These are phyloP conservation scores for Sycophila sp. DNA, from an alignment of 1,140 invertebrate species.

Conservation along the genomic window DNA sequence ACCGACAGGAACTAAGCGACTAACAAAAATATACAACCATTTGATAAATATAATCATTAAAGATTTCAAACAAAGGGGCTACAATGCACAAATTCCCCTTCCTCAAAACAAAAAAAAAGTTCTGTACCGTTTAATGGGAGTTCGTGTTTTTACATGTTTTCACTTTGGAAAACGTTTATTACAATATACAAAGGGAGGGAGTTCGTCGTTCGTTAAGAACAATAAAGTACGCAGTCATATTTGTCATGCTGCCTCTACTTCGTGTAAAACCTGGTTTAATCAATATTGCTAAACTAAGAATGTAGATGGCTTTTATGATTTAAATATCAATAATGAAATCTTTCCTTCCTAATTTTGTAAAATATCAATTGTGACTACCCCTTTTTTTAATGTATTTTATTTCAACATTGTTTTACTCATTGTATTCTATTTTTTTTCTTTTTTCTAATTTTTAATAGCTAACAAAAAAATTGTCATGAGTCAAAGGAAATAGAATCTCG, in stretches of 20 bases:
- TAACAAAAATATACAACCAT: conserved; percentile 49
- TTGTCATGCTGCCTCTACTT: conserved; percentile 58
- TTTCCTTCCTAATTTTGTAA: conserved; percentile 34
- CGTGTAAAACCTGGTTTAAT: conserved; percentile 51
- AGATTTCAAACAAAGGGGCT: conserved; percentile 55
- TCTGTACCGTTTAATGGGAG: conserved; percentile 59
- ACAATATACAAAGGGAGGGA: conserved; percentile 41
- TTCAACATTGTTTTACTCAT: neutral
- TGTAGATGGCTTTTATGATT: conserved; percentile 35
- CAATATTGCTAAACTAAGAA: conserved; percentile 48
- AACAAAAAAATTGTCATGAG: neutral
- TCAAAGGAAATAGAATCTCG: neutral
- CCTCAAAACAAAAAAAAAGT: conserved; percentile 53
- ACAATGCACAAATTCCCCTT: conserved; percentile 59
- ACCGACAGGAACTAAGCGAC: conserved; percentile 86
- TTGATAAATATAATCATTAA: conserved; percentile 51
- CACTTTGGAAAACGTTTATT: conserved; percentile 61
- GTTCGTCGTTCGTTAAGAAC: conserved; percentile 32
- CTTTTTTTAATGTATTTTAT: conserved; percentile 13
- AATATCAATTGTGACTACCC: conserved; percentile 21
- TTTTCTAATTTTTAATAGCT: neutral
- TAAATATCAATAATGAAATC: conserved; percentile 40
- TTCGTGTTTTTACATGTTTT: conserved; percentile 65
- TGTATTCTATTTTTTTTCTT: neutral
- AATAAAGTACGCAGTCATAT: conserved; percentile 47